phyloP scores from a whole-genome alignment of 2,888 invertebrate species.

The Patella pellucida region DNA sequence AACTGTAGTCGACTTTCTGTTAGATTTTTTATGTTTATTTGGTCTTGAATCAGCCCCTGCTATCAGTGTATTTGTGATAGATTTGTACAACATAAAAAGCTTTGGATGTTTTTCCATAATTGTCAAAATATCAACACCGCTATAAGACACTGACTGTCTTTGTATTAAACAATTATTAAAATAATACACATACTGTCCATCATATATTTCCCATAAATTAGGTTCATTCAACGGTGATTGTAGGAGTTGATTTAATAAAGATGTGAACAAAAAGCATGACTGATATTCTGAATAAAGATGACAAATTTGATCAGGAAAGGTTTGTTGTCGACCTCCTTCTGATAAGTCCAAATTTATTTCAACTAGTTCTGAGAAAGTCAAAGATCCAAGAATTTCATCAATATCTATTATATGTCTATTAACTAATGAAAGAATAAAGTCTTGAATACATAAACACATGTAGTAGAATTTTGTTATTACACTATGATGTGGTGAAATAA shows the following conservation, averaged over 20 bases:
- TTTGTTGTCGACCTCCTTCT: slow-evolving; percentile 34
- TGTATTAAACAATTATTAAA: background rate
- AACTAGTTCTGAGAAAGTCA: slow-evolving; percentile 19
- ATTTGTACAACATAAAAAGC: background rate
- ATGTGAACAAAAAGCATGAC: slow-evolving; percentile 54
- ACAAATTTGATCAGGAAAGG: slow-evolving; percentile 42
- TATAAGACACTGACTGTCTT: background rate
- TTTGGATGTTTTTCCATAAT: background rate
- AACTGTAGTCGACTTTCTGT: background rate
- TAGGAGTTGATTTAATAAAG: slow-evolving; percentile 64
- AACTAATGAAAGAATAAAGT: too few relatives aligned
- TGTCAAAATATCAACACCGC: background rate
- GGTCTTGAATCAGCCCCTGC: background rate
- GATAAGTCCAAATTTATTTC: slow-evolving; percentile 34
- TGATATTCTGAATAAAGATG: slow-evolving; percentile 69
- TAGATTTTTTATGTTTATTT: background rate
- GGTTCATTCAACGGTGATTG: slow-evolving; percentile 45
- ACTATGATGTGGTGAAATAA: background rate
- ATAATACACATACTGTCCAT: background rate
- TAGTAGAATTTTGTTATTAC: background rate
- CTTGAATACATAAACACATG: background rate
- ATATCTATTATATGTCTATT: background rate
- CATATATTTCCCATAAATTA: slow-evolving; percentile 15
- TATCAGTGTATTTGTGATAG: background rate
- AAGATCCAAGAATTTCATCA: slow-evolving; percentile 19